Percentiles rank a stretch among this genome's conserved stretches.
Evolutionary conservation across 2,797 vertebrate species (phyloP).

Genomic region (Sebastes itinus): DNA sequence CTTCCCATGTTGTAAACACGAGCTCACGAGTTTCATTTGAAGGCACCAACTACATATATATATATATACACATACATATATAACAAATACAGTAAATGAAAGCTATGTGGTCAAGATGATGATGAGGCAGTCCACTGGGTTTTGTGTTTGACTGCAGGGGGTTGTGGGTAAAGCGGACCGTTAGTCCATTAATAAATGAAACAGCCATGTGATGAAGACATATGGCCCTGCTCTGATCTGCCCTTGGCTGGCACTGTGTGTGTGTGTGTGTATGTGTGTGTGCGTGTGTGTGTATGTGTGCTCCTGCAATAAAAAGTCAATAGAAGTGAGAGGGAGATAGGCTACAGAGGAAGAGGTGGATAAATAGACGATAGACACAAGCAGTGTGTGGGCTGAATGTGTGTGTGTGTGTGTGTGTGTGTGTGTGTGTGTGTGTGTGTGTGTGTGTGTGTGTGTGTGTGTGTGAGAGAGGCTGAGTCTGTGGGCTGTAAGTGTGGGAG

Average conservation of each 20-base stretch:
- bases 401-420: slow-evolving; percentile 2
- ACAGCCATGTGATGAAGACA: slow-evolving; percentile 63
- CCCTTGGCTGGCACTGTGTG: slow-evolving; percentile 36
- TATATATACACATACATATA: no score
- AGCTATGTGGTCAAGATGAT: not conserved
- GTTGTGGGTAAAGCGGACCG: slow-evolving; percentile 33
- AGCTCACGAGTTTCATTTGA: no score
- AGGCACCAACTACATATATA: no score
- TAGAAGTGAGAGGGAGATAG: slow-evolving; percentile 4
- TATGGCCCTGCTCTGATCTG: slow-evolving; percentile 53
- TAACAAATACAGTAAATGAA: not conserved
- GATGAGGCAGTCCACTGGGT: not conserved
- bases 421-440: not conserved
- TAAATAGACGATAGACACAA: not conserved
- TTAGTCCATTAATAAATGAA: slow-evolving; percentile 67
- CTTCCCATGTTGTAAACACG: no score
- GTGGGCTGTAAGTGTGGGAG: slow-evolving; percentile 56
- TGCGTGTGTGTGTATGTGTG: slow-evolving; percentile 14
- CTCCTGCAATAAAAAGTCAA: not conserved
- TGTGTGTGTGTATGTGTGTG: slow-evolving; percentile 11
- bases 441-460: no score
- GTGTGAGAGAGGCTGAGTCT: not conserved
- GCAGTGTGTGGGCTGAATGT: slow-evolving; percentile 31
- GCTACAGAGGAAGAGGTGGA: not conserved
- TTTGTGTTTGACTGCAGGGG: slow-evolving; percentile 30